Conservation (phyloP, 2,888 invertebrate genomes). For the Sesia bembeciformis region DNA sequence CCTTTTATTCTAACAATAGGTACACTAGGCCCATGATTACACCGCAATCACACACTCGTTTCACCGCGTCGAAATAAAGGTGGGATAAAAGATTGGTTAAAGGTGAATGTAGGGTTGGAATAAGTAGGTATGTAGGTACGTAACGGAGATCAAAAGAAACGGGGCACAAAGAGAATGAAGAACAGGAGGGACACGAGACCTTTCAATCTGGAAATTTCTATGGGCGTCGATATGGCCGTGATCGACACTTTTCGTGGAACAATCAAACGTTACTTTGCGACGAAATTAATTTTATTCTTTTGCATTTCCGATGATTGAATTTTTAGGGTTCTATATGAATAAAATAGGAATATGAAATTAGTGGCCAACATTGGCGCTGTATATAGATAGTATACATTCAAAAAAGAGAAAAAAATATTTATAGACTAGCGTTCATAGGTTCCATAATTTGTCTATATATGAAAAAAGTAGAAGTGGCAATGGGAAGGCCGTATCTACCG, state of each 20-base stretch:
- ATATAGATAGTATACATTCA: no score
- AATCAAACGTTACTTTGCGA: background rate
- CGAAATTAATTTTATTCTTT: background rate
- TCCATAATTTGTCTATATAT: no score
- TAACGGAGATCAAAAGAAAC: constrained; percentile 33
- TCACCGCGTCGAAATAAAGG: constrained; percentile 11
- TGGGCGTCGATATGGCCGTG: constrained; percentile 18
- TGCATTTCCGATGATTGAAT: background rate
- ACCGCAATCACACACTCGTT: background rate
- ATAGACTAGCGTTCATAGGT: no score
- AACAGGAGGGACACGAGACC: constrained; percentile 15
- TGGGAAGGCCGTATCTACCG: no score
- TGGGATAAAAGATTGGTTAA: constrained; percentile 37
- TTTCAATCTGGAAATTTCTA: constrained; percentile 14
- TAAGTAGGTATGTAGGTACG: constrained; percentile 10
- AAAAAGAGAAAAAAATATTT: no score
- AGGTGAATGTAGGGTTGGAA: constrained; percentile 33
- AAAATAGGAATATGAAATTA: no score
- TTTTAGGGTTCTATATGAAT: no score
- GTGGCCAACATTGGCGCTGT: no score
- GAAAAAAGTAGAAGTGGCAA: no score
- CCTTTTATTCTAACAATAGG: no score
- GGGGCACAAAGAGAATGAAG: constrained; percentile 32
- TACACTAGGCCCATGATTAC: no score
- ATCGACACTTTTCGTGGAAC: constrained; percentile 11